Percentiles rank a stretch among this genome's conserved stretches.
Evolutionary conservation across 2,113 vertebrate genomes (phyloP).

Genomic region (Chaetodon trifascialis): DNA sequence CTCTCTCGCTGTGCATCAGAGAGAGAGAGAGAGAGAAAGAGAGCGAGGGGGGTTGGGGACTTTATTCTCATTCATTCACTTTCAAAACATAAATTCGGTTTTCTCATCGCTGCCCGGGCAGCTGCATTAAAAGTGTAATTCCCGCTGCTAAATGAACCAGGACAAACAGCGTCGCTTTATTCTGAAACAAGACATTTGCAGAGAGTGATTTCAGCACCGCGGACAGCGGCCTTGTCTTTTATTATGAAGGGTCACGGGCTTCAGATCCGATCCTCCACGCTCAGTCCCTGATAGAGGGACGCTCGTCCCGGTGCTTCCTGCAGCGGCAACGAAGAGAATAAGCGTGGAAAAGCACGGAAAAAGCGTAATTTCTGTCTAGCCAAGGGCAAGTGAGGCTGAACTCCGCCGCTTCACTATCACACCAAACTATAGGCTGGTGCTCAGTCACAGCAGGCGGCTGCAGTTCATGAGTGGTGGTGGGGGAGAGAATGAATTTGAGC

Average conservation of each 20-base stretch:
- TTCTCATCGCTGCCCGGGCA: not conserved
- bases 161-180: constrained; percentile 1
- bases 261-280: constrained; percentile 28
- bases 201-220: constrained; percentile 73
- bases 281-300: constrained; percentile 20
- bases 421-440: constrained; percentile 25
- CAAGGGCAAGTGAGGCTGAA: constrained; percentile 60
- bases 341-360: constrained; percentile 4
- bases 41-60: too few species aligned
- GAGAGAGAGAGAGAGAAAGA: not conserved
- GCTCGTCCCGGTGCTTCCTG: constrained; percentile 15
- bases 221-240: constrained; percentile 71
- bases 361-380: constrained; percentile 50
- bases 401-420: constrained; percentile 46
- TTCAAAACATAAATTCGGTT: constrained; percentile 29
- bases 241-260: constrained; percentile 38
- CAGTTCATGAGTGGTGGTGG: constrained; percentile 39
- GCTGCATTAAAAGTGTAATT: constrained; percentile 24
- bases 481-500: constrained; percentile 17
- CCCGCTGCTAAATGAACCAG: not conserved
- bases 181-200: not conserved
- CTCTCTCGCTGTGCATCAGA: not conserved
- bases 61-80: constrained; percentile 44
- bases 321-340: not conserved
- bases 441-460: constrained; percentile 40